phyloP scores from a whole-genome alignment of 2,797 vertebrate species.

The Mallotus villosus region DNA sequence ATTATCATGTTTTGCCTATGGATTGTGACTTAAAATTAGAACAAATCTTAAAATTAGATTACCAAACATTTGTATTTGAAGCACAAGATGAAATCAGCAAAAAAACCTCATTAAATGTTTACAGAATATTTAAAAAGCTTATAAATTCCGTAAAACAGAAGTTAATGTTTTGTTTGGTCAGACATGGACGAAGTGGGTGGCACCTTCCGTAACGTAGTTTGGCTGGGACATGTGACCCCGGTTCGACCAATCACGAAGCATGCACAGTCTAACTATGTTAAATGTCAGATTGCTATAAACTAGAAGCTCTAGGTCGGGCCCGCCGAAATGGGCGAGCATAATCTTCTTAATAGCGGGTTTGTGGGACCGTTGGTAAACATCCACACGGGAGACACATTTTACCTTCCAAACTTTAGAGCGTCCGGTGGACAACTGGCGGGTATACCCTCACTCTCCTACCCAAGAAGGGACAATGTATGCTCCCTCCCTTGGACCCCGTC shows the following conservation, averaged over 20 bases:
- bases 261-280: conserved; percentile 84
- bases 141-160: conserved; percentile 66
- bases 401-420: conserved; percentile 81
- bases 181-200: conserved; percentile 56
- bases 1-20: not conserved
- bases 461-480: conserved; percentile 81
- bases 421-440: conserved; percentile 78
- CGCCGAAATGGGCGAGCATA: conserved; percentile 88
- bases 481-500: conserved; percentile 80
- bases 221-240: conserved; percentile 73
- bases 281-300: conserved; percentile 87
- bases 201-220: conserved; percentile 57
- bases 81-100: not conserved
- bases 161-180: conserved; percentile 71
- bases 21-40: too few species aligned
- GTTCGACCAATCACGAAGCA: conserved; percentile 72
- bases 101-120: conserved; percentile 36
- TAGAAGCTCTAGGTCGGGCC: conserved; percentile 82
- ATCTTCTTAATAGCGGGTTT: conserved; percentile 85
- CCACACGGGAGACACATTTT: conserved; percentile 86
- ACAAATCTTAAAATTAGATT: not conserved
- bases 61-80: not conserved
- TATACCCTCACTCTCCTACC: conserved; percentile 80
- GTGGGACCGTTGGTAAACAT: conserved; percentile 87
- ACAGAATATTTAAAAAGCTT: conserved; percentile 47